These are phyloP conservation scores for Diabrotica balteata DNA, from an alignment of 2,888 invertebrate species.

Conservation along the genomic window DNA sequence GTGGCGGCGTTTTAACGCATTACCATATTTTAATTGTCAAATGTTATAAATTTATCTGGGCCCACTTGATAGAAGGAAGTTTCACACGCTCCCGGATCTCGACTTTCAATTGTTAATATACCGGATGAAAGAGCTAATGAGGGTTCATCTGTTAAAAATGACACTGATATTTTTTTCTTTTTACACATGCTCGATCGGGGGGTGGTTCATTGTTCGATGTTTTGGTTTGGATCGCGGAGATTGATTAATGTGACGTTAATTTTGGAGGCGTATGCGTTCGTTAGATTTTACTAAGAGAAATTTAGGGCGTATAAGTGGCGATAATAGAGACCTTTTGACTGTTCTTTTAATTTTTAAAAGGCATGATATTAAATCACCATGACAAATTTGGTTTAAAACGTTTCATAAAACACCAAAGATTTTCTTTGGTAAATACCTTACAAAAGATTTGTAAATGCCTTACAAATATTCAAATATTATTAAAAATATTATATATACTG, in stretches of 20 bases:
- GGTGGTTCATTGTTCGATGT: constrained; percentile 48
- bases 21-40: constrained; percentile 59
- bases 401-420: no score
- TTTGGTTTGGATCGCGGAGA: constrained; percentile 55
- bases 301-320: constrained; percentile 39
- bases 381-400: no score
- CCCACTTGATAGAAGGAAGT: constrained; percentile 47
- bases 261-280: constrained; percentile 50
- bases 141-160: constrained; percentile 57
- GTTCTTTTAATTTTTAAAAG: neutral
- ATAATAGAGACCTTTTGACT: constrained; percentile 13
- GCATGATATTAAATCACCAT: no score
- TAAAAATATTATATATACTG: no score
- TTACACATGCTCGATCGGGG: constrained; percentile 51
- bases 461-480: no score
- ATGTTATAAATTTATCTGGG: constrained; percentile 55
- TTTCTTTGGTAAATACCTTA: no score
- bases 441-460: no score
- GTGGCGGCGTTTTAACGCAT: constrained; percentile 40
- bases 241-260: constrained; percentile 59
- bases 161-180: constrained; percentile 56
- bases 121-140: constrained; percentile 56
- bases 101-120: constrained; percentile 53
- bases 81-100: constrained; percentile 57
- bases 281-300: constrained; percentile 39